phyloP scores from a whole-genome alignment of 2,888 invertebrate genomes.

The Brenthis daphne region DNA sequence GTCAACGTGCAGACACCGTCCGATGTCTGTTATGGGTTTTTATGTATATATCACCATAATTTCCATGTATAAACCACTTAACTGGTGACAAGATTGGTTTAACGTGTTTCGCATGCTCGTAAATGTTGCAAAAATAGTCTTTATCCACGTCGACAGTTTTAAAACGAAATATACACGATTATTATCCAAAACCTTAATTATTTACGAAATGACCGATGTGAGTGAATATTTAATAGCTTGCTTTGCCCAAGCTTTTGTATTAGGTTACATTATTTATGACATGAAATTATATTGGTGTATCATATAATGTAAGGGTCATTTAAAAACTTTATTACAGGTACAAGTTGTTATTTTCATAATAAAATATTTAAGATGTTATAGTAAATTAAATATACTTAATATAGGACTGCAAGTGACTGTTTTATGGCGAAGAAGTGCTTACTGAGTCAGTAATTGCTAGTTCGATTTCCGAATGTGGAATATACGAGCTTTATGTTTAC shows the following conservation, averaged over 20 bases:
- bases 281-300: slow-evolving; percentile 4
- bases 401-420: too few species aligned
- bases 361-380: too few species aligned
- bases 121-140: background rate
- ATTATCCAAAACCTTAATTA: slow-evolving; percentile 15
- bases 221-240: slow-evolving; percentile 20
- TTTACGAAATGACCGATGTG: slow-evolving; percentile 16
- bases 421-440: too few species aligned
- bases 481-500: too few species aligned
- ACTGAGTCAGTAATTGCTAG: too few species aligned
- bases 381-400: too few species aligned
- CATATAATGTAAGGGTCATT: too few species aligned
- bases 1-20: too few species aligned
- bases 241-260: slow-evolving; percentile 13
- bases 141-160: background rate
- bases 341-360: too few species aligned
- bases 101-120: background rate
- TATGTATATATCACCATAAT: slow-evolving; percentile 18
- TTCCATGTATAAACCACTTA: slow-evolving; percentile 18
- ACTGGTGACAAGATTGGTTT: slow-evolving; percentile 23
- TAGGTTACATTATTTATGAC: slow-evolving; percentile 13
- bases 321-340: too few species aligned
- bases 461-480: too few species aligned
- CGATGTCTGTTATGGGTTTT: background rate
- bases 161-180: background rate